A percentile compares a stretch with the other conserved stretches of the same genome.
These are phyloP conservation scores for Gambelia wislizenii DNA, from an alignment of 2,797 vertebrate species.

Conservation along the genomic window DNA sequence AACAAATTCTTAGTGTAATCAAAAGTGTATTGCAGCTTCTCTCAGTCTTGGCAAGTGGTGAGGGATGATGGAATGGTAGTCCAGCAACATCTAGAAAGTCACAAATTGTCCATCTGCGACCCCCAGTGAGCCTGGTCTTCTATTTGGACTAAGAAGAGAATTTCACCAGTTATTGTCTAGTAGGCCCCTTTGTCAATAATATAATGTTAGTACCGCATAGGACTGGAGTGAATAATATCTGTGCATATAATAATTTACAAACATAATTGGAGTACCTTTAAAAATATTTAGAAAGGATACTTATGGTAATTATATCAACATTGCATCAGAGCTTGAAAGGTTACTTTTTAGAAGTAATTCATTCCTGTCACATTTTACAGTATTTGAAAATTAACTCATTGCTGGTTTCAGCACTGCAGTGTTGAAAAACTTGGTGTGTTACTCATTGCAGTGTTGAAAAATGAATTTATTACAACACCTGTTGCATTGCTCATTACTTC, in stretches of 20 bases:
- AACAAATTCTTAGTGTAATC: too few species aligned
- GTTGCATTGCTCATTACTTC: too few species aligned
- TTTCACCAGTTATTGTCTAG: not conserved
- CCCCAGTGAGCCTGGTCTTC: not conserved
- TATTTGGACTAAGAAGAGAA: not conserved
- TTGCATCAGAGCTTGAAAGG: too few species aligned
- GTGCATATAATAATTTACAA: not conserved
- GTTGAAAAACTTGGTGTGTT: too few species aligned
- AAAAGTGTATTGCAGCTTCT: not conserved
- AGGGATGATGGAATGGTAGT: too few species aligned
- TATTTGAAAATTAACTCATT: too few species aligned
- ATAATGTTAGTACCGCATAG: not conserved
- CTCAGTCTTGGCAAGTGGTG: not conserved
- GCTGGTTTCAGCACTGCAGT: too few species aligned
- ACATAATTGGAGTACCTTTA: not conserved
- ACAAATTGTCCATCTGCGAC: not conserved
- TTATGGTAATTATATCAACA: not conserved
- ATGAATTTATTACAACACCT: too few species aligned
- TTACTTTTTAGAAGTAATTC: too few species aligned
- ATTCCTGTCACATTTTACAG: too few species aligned
- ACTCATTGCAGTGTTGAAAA: too few species aligned
- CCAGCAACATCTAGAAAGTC: not conserved
- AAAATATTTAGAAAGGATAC: not conserved
- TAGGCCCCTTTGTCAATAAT: not conserved
- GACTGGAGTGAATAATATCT: not conserved